Conservation (phyloP, 2,888 invertebrate species). For the Sinhomidia bicolor region DNA sequence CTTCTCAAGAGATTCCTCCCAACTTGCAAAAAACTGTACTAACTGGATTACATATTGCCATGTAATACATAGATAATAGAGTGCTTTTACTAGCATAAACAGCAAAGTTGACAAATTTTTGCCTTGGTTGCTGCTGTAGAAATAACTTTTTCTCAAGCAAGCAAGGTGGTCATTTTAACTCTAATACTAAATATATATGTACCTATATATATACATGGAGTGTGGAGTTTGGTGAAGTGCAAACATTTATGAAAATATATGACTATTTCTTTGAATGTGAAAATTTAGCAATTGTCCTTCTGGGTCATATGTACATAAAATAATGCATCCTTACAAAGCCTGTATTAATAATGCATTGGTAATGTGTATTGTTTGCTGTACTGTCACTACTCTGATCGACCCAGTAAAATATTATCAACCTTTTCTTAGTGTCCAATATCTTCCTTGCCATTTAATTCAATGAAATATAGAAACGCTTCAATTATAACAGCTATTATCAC, state of each 20-base stretch:
- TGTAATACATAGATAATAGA: neutral
- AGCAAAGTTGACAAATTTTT: neutral
- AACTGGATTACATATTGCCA: conserved; percentile 9
- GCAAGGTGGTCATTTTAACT: too few relatives aligned
- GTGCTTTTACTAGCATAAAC: neutral
- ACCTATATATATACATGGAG: too few relatives aligned
- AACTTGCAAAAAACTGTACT: neutral
- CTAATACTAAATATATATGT: too few relatives aligned
- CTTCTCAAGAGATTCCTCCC: conserved; percentile 9
- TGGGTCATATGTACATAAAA: too few relatives aligned
- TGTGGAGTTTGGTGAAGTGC: too few relatives aligned
- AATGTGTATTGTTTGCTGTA: too few relatives aligned
- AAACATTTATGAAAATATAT: too few relatives aligned
- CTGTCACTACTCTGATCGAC: too few relatives aligned
- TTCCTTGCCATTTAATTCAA: neutral
- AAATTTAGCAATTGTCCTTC: too few relatives aligned
- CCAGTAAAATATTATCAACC: neutral
- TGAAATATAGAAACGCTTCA: neutral
- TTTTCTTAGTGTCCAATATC: neutral
- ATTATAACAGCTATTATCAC: neutral
- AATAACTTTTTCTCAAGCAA: neutral
- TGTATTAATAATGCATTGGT: too few relatives aligned
- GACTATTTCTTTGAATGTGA: too few relatives aligned
- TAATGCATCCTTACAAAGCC: too few relatives aligned
- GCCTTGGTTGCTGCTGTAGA: neutral